Evolutionary conservation across 2,797 vertebrate genomes (phyloP).

Genomic region (Arctocebus calabarensis): DNA sequence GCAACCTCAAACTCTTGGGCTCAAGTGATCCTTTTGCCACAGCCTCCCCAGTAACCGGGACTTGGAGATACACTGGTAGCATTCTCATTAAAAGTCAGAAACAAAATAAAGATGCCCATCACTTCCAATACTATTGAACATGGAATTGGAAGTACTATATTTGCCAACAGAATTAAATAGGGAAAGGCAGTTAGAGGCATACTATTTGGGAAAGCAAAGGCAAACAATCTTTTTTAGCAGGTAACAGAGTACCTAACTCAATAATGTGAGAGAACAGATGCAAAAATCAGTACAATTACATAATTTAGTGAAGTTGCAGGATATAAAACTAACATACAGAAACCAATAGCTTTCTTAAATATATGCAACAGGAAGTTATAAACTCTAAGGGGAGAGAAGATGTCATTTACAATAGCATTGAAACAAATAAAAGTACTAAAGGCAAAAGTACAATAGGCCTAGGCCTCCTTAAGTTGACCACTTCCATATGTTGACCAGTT

Average conservation of each 20-base stretch:
- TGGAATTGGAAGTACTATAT: background rate
- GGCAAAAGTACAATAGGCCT: background rate
- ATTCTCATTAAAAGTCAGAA: slow-evolving; percentile 38
- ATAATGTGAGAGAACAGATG: background rate
- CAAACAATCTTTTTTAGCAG: background rate
- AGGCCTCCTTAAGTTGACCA: too few relatives aligned
- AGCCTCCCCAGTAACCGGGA: too few relatives aligned
- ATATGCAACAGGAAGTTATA: slow-evolving; percentile 27
- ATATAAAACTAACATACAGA: slow-evolving; percentile 47
- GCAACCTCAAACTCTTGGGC: too few relatives aligned
- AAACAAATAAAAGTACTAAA: slow-evolving; percentile 42
- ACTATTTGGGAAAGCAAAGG: slow-evolving; percentile 37
- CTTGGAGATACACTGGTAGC: background rate
- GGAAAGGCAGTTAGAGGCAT: background rate
- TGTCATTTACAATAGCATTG: slow-evolving; percentile 32
- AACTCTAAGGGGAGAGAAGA: background rate
- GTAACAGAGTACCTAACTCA: background rate
- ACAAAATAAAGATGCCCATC: slow-evolving; percentile 28
- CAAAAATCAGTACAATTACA: slow-evolving; percentile 44
- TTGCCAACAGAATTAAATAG: slow-evolving; percentile 25
- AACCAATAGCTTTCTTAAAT: slow-evolving; percentile 42
- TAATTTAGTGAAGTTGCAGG: slow-evolving; percentile 38
- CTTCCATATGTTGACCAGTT: too few relatives aligned
- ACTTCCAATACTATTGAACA: slow-evolving; percentile 10
- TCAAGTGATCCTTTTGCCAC: too few relatives aligned